Conservation (phyloP, 2,888 invertebrate genomes). For the Drosophila koepferae region DNA sequence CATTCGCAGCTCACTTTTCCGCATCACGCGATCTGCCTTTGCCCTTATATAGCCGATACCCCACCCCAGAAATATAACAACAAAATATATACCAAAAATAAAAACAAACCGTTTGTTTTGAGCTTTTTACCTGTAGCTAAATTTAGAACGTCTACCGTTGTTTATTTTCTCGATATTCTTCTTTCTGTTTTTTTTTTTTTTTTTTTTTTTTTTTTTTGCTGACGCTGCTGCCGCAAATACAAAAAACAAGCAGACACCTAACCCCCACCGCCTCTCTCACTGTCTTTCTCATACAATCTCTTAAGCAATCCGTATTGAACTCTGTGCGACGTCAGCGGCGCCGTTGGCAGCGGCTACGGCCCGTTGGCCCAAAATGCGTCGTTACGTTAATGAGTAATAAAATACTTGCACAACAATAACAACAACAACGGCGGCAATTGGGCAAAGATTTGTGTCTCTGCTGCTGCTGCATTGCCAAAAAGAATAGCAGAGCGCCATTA, state of each 20-base stretch:
- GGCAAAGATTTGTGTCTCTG: constrained; percentile 38
- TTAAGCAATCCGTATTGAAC: constrained; percentile 30
- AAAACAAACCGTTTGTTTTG: constrained; percentile 62
- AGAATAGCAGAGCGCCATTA: constrained; percentile 57
- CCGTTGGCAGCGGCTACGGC: constrained; percentile 43
- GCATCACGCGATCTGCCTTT: constrained; percentile 64
- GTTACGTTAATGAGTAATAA: constrained; percentile 81
- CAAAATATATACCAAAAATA: constrained; percentile 31
- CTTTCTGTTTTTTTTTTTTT: neutral
- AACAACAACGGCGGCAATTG: constrained; percentile 39
- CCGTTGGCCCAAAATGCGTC: constrained; percentile 75
- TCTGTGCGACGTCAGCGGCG: constrained; percentile 51
- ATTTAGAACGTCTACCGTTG: constrained; percentile 72
- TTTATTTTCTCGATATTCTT: constrained; percentile 27
- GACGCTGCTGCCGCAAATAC: constrained; percentile 68
- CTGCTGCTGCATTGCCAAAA: constrained; percentile 51
- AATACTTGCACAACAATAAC: constrained; percentile 68
- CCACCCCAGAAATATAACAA: constrained; percentile 39
- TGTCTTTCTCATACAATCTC: neutral
- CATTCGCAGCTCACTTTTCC: constrained; percentile 37
- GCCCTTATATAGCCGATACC: constrained; percentile 60
- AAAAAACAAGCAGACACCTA: constrained; percentile 22
- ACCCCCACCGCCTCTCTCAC: constrained; percentile 5
- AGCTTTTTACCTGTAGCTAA: constrained; percentile 73
- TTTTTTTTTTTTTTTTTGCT: constrained; percentile 45